These are phyloP conservation scores for Ferdinandea cuprea DNA, from an alignment of 2,888 invertebrate genomes.

Conservation along the genomic window DNA sequence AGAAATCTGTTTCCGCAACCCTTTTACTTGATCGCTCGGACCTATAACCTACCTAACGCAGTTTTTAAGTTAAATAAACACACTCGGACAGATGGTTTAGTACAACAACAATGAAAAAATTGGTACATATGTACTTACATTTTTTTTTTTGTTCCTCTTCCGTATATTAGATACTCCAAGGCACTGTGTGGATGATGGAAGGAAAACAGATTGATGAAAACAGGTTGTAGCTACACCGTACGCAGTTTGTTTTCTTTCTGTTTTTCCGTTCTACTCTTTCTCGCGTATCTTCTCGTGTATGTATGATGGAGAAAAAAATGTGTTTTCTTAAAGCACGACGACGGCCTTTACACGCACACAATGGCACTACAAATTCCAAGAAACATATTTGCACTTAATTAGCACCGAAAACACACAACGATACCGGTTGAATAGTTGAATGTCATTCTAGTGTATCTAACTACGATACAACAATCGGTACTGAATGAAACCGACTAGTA, in stretches of 20 bases:
- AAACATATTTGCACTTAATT: constrained; percentile 73
- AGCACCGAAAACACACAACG: constrained; percentile 56
- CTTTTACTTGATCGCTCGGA: not conserved
- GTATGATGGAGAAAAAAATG: too few relatives aligned
- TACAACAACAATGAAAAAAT: too few relatives aligned
- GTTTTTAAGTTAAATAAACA: not conserved
- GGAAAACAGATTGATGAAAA: constrained; percentile 61
- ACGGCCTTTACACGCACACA: constrained; percentile 48
- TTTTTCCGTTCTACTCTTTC: constrained; percentile 36
- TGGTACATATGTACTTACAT: constrained; percentile 37
- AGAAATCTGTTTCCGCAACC: not conserved
- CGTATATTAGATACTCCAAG: constrained; percentile 45
- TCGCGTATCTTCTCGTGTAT: constrained; percentile 18
- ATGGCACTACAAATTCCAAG: constrained; percentile 41
- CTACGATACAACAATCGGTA: constrained; percentile 46
- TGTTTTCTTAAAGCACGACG: constrained; percentile 30
- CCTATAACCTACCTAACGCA: not conserved
- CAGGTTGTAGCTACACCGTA: constrained; percentile 56
- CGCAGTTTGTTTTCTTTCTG: constrained; percentile 50
- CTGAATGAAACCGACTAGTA: constrained; percentile 32
- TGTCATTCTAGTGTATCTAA: constrained; percentile 31
- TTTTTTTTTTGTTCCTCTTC: constrained; percentile 51
- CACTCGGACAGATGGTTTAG: constrained; percentile 18
- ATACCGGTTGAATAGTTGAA: constrained; percentile 25
- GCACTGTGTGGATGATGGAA: constrained; percentile 33